phyloP scores from a whole-genome alignment of 2,797 vertebrate genomes.

The Sebastes kiyomatsui region DNA sequence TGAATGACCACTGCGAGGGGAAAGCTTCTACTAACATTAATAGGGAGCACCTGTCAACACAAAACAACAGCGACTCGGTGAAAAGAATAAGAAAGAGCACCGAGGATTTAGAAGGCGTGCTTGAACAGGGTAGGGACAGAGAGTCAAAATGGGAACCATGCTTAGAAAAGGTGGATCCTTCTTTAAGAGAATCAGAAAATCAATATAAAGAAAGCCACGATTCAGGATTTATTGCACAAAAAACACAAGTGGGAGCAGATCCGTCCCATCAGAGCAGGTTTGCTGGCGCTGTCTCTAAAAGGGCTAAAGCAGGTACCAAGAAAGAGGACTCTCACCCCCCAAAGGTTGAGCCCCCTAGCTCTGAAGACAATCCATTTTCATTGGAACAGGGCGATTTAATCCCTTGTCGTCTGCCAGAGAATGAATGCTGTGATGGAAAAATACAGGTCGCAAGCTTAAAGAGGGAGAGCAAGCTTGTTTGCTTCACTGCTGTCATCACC shows the following conservation, averaged over 20 bases:
- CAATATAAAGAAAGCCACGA: not conserved
- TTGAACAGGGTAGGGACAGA: not conserved
- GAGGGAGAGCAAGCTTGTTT: constrained; percentile 62
- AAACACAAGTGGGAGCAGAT: not conserved
- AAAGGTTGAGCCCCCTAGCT: not conserved
- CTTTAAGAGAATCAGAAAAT: constrained; percentile 14
- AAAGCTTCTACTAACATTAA: not conserved
- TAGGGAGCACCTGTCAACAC: not conserved
- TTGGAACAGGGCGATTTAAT: constrained; percentile 43
- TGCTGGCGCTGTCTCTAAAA: constrained; percentile 56
- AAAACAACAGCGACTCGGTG: not conserved
- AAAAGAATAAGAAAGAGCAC: not conserved
- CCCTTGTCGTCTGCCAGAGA: constrained; percentile 3
- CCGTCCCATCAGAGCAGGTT: constrained; percentile 36
- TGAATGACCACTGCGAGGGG: constrained; percentile 13
- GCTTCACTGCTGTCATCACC: constrained; percentile 67
- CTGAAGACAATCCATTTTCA: constrained; percentile 26
- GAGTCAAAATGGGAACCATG: not conserved
- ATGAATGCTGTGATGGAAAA: constrained; percentile 31
- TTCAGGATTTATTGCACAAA: constrained; percentile 2
- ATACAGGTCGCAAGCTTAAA: constrained; percentile 40
- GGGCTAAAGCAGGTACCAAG: constrained; percentile 40
- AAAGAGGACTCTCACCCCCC: constrained; percentile 10
- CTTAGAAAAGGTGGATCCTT: not conserved
- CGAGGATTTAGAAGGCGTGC: not conserved